A percentile compares a stretch with the other conserved stretches of the same genome.
phyloP scores from a whole-genome alignment of 2,888 invertebrate species.

The Morpho achilles region DNA sequence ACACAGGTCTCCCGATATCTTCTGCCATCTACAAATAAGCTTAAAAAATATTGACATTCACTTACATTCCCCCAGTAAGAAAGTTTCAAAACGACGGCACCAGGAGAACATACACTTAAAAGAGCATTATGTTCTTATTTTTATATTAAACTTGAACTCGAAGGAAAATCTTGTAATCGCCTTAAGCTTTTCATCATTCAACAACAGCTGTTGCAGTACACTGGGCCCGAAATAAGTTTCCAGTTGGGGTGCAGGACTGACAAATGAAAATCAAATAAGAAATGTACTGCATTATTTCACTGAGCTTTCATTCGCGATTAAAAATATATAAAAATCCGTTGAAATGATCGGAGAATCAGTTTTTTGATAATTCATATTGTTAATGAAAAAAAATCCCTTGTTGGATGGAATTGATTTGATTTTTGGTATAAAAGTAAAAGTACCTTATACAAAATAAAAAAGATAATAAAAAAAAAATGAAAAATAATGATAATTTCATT shows the following conservation, averaged over 20 bases:
- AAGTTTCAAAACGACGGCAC: constrained; percentile 41
- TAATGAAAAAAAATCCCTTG: no score
- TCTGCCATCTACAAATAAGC: constrained; percentile 19
- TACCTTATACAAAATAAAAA: no score
- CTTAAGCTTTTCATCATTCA: constrained; percentile 71
- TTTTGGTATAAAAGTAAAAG: no score
- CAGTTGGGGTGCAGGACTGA: constrained; percentile 23
- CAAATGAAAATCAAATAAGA: constrained; percentile 22
- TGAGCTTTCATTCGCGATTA: constrained; percentile 2
- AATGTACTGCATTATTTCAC: background rate
- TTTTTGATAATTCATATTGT: no score
- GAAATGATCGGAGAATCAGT: no score
- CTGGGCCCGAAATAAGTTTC: constrained; percentile 27
- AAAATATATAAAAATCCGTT: background rate
- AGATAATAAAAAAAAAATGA: no score
- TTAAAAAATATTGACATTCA: constrained; percentile 35
- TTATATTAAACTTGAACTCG: constrained; percentile 65
- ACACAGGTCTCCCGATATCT: constrained; percentile 11
- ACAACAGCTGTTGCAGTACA: constrained; percentile 57
- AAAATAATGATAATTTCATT: no score
- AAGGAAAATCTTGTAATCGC: constrained; percentile 63
- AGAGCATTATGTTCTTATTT: constrained; percentile 68
- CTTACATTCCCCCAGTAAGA: constrained; percentile 27
- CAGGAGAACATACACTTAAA: constrained; percentile 59
- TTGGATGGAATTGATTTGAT: no score